Conservation (phyloP, 2,888 invertebrate species). For the Dryocosmus kuriphilus region DNA sequence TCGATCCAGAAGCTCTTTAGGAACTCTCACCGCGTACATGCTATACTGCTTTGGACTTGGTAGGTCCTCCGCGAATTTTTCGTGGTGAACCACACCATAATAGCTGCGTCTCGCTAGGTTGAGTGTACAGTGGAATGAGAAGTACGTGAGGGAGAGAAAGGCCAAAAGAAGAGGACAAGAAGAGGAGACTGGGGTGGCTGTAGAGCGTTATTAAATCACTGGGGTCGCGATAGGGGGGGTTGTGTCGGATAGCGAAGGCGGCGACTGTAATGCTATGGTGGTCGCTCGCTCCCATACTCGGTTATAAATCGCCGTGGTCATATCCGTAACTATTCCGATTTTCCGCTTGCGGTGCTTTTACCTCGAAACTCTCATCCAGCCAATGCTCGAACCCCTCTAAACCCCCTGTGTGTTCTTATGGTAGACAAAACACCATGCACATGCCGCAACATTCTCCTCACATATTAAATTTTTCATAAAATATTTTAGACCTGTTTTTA, state of each 20-base stretch:
- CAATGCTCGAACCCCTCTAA: not conserved
- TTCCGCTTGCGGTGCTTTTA: slow-evolving; percentile 52
- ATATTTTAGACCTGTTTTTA: not conserved
- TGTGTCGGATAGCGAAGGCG: slow-evolving; percentile 54
- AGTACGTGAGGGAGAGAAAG: slow-evolving; percentile 8
- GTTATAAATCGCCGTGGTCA: slow-evolving; percentile 51
- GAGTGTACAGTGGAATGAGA: slow-evolving; percentile 28
- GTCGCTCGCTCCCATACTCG: slow-evolving; percentile 39
- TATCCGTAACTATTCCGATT: slow-evolving; percentile 58
- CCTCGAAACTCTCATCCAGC: slow-evolving; percentile 24
- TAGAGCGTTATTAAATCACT: slow-evolving; percentile 56
- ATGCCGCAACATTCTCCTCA: not conserved
- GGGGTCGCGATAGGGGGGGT: slow-evolving; percentile 49
- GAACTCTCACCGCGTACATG: slow-evolving; percentile 42
- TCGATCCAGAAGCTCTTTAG: slow-evolving; percentile 42
- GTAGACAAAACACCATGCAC: not conserved
- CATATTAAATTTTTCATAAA: not conserved
- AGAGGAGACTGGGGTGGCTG: slow-evolving; percentile 44
- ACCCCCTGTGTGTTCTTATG: not conserved
- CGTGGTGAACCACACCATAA: slow-evolving; percentile 40
- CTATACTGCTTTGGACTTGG: slow-evolving; percentile 41
- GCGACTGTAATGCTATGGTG: slow-evolving; percentile 52
- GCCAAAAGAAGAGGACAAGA: slow-evolving; percentile 44
- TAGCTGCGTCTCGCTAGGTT: slow-evolving; percentile 34
- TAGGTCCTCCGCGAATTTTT: slow-evolving; percentile 43